phyloP scores from a whole-genome alignment of 2,797 vertebrate genomes.

The Pseudochaenichthys georgianus region DNA sequence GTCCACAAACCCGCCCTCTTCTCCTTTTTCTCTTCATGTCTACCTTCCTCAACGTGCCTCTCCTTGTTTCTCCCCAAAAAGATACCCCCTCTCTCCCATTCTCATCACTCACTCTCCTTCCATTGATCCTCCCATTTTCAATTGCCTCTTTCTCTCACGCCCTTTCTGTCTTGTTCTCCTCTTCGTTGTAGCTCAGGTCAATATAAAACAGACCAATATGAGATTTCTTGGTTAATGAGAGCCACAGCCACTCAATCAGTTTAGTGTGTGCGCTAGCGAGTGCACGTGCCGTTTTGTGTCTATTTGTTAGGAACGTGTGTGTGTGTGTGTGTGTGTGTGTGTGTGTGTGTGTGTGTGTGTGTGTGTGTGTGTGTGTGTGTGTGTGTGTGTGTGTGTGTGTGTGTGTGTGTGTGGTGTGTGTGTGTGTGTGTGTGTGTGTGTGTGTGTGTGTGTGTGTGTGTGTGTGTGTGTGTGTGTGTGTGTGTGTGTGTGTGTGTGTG shows the following conservation, averaged over 20 bases:
- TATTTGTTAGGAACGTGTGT: slow-evolving; percentile 26
- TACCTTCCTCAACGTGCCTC: slow-evolving; percentile 6
- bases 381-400: slow-evolving; percentile 21
- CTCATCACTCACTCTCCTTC: slow-evolving; percentile 38
- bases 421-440: slow-evolving; percentile 21
- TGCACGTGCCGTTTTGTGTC: slow-evolving; percentile 7
- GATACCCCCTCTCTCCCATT: slow-evolving; percentile 9
- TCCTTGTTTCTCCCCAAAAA: slow-evolving; percentile 3
- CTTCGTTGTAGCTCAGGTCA: slow-evolving; percentile 31
- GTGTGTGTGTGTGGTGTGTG: slow-evolving; percentile 17
- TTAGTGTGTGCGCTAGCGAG: slow-evolving; percentile 3
- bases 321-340: slow-evolving; percentile 13
- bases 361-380: slow-evolving; percentile 21
- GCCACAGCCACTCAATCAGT: slow-evolving; percentile 43
- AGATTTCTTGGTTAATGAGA: slow-evolving; percentile 62
- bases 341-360: slow-evolving; percentile 22
- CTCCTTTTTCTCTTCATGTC: slow-evolving; percentile 35
- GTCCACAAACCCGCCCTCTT: slow-evolving; percentile 37
- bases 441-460: slow-evolving; percentile 22
- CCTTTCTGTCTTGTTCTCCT: slow-evolving; percentile 17
- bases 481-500: no score
- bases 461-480: slow-evolving; percentile 9
- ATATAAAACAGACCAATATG: slow-evolving; percentile 52
- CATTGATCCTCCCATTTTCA: slow-evolving; percentile 52
- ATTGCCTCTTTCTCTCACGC: slow-evolving; percentile 22